Evolutionary conservation across 30 jellyfish, hydroid and myxozoan genomes (phyloP), one percentile per base, ranked within the genome.

Genomic region (Cassiopea xamachana): DNA sequence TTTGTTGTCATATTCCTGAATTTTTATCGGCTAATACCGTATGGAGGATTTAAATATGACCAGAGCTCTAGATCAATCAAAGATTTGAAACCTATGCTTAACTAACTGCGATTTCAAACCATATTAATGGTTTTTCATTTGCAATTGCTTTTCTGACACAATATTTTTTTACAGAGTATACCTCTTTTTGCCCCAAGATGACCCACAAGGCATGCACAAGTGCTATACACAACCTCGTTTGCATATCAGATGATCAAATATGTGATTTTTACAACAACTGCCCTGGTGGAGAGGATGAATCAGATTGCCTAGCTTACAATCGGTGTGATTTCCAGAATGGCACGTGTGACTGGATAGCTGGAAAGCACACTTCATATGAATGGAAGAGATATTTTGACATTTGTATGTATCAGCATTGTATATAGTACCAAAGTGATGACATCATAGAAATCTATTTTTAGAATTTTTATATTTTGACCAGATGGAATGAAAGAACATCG

Each of bases 231-330:
- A 79, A 59, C 10, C 87, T 75, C 1, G 81, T 16, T 55, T 89
- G 96, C 61, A 61, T 62, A 44, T 68, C 91, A 5, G 43, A 44
- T 51, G 46, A 46, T 60, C 87, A 89, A 58, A 39, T 79, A 3
- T 89, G 96, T 47, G 96, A 89, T 72, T 89, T 79, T 50, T 49
- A 49, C 74, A 79, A 58, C 19, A 48, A 89, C 75, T 89, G 96
- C 69, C 96, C 91, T 48, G 96, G 96, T 44, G 91, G 91, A 46
- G 96, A 89, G 61, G 96, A 89, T 58, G 96, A 89, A 69, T 70
- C 81, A 4, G 55, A 80, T 55, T 89, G 96, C 73, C 60, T 79
- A 39, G 71, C 64, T 68, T 64, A 62, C 79, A 74, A 72, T 48
- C 72, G 96, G 44, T 89, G 96, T 47, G 86, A 81, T 60, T 89